Evolutionary conservation across 2,888 invertebrate genomes (phyloP), one percentile per base, ranked within the genome.

Genomic region (Andrena hattorfiana): DNA sequence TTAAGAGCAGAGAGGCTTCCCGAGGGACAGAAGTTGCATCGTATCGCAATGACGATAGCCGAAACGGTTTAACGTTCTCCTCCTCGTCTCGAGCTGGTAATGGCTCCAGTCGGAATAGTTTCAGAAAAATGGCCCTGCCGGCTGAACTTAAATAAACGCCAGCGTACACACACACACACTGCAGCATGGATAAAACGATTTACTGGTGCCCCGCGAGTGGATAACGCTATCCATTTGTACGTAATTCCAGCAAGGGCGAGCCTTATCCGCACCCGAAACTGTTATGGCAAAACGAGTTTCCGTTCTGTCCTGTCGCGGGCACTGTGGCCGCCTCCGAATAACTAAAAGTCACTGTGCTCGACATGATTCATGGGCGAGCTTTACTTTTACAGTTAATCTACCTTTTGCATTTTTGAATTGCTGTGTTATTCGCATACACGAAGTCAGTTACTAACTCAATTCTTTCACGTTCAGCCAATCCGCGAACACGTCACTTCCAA

Each of bases 91-190:
- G 67, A 51, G 78, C 69, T 35, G 79, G 86, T 92, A 92, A 92
- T 92, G 91, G 92, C 84, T 84, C 89, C 90, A 87, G 90, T 90
- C 89, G 91, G 89, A 91, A 91, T 91, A 91, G 91, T 91, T 92
- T 89, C 77, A 91, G 91, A 92, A 92, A 92, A 92, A 92, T 92
- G 90, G 88, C 87, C 87, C 77, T 79, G 85, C 83, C 86, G 89
- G 89, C 88, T 86, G 86, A 89, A 91, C 91, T 92, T 89, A 89
- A 92, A 92, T 90, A 92, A 92, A 92, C 90, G 90, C 88, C 74
- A 66, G 70, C 60, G 42, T 16, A 5, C 42, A 42, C 42, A 16
- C 0, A 42, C 42, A 64, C 68, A 60, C 56, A 59, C 51, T 48
- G 78, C 69, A 51, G 32, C 73, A 81, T 79, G 90, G 91, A 92